A percentile compares a stretch with the other conserved stretches of the same genome.
Conservation (phyloP, 2,797 vertebrate genomes). For the Chromis chromis region DNA sequence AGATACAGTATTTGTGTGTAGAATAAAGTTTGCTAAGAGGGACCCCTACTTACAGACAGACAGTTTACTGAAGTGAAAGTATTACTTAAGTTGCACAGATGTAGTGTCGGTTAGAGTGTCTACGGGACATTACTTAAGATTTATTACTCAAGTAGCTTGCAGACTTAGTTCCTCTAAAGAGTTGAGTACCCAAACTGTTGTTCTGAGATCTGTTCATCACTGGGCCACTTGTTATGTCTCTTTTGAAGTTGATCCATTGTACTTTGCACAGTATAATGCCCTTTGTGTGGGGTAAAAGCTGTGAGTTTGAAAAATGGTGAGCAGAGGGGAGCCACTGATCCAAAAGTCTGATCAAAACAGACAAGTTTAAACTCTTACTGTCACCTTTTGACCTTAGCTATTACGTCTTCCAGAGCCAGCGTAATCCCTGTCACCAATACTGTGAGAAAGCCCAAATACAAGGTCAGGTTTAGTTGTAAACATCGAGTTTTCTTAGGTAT, state of each 20-base stretch:
- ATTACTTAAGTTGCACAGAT: conserved; percentile 32
- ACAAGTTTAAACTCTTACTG: conserved; percentile 4
- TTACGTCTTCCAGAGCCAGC: neutral
- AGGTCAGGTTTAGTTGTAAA: conserved; percentile 31
- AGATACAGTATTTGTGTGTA: neutral
- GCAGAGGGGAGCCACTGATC: neutral
- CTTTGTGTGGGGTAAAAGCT: neutral
- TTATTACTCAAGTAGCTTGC: neutral
- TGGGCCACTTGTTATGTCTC: too few species aligned
- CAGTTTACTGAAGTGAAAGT: conserved; percentile 50
- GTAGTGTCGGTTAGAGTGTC: conserved; percentile 2
- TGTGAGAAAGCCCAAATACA: conserved; percentile 7
- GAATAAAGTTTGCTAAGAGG: conserved; percentile 12
- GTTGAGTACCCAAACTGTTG: neutral
- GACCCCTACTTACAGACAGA: conserved; percentile 29
- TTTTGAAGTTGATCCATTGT: too few species aligned
- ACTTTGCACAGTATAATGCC: too few species aligned
- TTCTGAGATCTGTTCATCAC: too few species aligned
- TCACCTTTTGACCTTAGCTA: neutral
- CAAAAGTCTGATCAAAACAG: neutral
- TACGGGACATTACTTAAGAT: conserved; percentile 32
- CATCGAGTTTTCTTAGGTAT: conserved; percentile 19
- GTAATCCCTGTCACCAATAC: neutral
- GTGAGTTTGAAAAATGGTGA: neutral
- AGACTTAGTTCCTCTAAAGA: neutral